Base-by-base conservation (phyloP, 2,797 vertebrate species). In the Chaunax sp. region DNA sequence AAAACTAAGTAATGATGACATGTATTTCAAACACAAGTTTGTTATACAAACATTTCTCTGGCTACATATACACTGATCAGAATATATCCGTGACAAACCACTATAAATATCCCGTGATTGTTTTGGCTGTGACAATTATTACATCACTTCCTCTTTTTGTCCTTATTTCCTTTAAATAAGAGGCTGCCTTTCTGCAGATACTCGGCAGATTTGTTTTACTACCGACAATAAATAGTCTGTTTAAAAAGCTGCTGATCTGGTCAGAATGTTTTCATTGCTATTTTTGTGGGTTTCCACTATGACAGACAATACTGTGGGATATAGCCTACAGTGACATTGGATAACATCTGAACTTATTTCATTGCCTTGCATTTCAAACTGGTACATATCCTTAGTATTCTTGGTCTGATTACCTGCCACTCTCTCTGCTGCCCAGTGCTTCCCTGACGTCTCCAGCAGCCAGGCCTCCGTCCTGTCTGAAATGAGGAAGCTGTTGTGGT, bases 401-500 rank as follows among this genome's bases (percentile, higher is more conserved):
- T 28, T 51, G 37, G 10, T 45, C 23, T 52, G 25, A 25, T 85
- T 94, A 99, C 98, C 95, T 94, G 95, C 84, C 64, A 99, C 88
- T 93, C 90, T 96, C 87, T 99, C 98, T 71, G 98, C 97, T 57
- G 96, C 98, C 98, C 98, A 99, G 81, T 95, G 86, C 84, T 95
- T 96, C 70, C 96, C 96, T 33, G 95, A 93, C 1, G 97, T 99
- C 87, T 99, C 98, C 90, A 99, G 92, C 80, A 99, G 90, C 98
- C 98, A 99, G 0, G 97, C 96, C 87, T 97, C 96, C 23, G 83
- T 95, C 81, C 95, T 93, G 92, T 99, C 98, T 0, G 95, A 95
- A 89, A 99, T 95, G 52, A 99, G 93, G 91, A 99, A 99, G 83
- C 97, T 98, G 92, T 99, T 99, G 89, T 99, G 93, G 86, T 99